Percentiles rank a stretch among this genome's conserved stretches.
Evolutionary conservation across 1,140 invertebrate species (phyloP).

Genomic region (Reticulitermes speratus): DNA sequence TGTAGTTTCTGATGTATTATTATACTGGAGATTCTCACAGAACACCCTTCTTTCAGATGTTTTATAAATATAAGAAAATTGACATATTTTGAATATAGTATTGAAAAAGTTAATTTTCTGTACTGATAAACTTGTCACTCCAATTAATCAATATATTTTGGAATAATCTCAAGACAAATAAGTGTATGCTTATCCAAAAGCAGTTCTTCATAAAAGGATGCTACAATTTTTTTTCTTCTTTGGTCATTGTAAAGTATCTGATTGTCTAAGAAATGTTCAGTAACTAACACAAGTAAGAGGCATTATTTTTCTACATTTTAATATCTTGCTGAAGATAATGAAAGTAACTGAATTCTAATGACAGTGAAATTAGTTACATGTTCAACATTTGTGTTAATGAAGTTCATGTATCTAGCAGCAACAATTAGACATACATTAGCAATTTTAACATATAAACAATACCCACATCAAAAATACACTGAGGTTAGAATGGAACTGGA

Average conservation of each 20-base stretch:
- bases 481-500: neutral
- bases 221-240: too few relatives aligned
- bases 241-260: neutral
- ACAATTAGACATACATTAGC: neutral
- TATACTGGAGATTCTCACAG: too few relatives aligned
- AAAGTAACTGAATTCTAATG: neutral
- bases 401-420: neutral
- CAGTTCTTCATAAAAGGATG: too few relatives aligned
- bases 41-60: too few relatives aligned
- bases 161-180: too few relatives aligned
- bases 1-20: too few relatives aligned
- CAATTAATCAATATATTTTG: too few relatives aligned
- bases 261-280: neutral
- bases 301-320: neutral
- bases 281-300: neutral
- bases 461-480: neutral
- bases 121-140: too few relatives aligned
- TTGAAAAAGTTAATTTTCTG: too few relatives aligned
- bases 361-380: neutral
- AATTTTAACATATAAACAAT: neutral
- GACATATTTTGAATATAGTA: too few relatives aligned
- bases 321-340: neutral
- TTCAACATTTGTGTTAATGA: neutral
- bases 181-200: too few relatives aligned
- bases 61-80: too few relatives aligned